Evolutionary conservation across 2,113 vertebrate species (phyloP).

Genomic region (Alexandromys fortis): DNA sequence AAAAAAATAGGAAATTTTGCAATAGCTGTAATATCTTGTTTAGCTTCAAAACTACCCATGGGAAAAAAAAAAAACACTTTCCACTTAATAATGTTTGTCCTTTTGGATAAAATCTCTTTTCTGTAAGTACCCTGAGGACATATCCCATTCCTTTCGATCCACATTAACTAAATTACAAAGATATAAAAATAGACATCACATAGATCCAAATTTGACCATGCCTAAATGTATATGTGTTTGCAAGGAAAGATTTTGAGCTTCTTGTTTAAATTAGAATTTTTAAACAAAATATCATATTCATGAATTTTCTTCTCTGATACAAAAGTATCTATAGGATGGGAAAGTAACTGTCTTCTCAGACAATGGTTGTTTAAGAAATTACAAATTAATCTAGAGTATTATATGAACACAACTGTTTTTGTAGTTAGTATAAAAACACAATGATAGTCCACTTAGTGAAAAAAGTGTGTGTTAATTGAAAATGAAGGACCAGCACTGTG

Average conservation of each 20-base stretch:
- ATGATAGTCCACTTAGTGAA: not conserved
- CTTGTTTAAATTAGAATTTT: constrained; percentile 17
- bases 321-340: not conserved
- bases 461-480: not conserved
- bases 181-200: not conserved
- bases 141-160: not conserved
- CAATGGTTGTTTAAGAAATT: not conserved
- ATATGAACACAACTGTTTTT: not conserved
- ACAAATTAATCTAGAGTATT: not conserved
- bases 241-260: not conserved
- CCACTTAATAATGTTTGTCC: not conserved
- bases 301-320: not conserved
- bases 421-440: not conserved
- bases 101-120: not conserved
- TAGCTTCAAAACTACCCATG: not conserved
- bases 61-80: not conserved
- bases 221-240: not conserved
- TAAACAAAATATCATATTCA: not conserved
- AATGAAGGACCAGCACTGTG: not conserved
- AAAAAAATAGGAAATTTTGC: not conserved
- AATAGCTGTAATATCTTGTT: not conserved
- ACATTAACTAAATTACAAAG: not conserved
- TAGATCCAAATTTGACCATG: not conserved
- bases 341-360: not conserved
- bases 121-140: not conserved